Percentiles rank a stretch among this genome's conserved stretches.
Evolutionary conservation across 2,888 invertebrate genomes (phyloP).

Genomic region (Chirona hameri): DNA sequence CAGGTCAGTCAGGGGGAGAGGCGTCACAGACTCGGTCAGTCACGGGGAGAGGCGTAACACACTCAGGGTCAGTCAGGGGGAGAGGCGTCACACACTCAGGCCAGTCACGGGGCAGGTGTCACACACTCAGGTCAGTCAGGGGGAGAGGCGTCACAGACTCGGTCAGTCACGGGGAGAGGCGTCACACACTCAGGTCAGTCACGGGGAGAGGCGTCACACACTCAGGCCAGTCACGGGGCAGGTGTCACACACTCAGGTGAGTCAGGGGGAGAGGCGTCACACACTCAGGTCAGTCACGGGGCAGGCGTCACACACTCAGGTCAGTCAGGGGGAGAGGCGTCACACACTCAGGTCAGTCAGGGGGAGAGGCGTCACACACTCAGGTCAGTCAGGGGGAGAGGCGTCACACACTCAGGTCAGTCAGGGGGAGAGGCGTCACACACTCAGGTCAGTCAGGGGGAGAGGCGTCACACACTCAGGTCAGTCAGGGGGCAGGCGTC

Average conservation of each 20-base stretch:
- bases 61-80: no score
- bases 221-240: neutral
- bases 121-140: neutral
- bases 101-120: neutral
- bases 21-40: neutral
- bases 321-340: neutral
- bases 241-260: constrained; percentile 6
- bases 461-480: neutral
- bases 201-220: no score
- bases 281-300: neutral
- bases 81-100: no score
- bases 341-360: constrained; percentile 2
- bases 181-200: no score
- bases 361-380: neutral
- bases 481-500: no score
- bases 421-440: neutral
- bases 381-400: no score
- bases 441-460: neutral
- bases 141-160: neutral
- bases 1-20: neutral
- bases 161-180: no score
- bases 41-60: no score
- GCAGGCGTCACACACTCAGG: no score
- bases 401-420: no score
- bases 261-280: neutral